phyloP scores from a whole-genome alignment of 1,140 invertebrate species.

The Diorhabda carinulata region DNA sequence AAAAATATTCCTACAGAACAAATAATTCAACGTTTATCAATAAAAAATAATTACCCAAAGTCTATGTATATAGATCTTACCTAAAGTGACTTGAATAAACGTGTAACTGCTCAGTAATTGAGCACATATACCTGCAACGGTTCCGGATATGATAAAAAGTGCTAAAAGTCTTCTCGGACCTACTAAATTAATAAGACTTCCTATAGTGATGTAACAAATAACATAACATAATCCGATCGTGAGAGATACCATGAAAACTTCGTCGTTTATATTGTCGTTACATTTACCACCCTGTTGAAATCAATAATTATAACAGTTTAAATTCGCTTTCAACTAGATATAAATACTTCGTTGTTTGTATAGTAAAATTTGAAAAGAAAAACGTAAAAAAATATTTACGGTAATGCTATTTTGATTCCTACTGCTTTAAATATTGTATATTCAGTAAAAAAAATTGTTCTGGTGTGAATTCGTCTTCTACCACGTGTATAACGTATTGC shows the following conservation, averaged over 20 bases:
- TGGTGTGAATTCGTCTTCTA: no score
- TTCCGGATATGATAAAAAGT: conserved; percentile 21
- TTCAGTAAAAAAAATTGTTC: no score
- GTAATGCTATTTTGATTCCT: no score
- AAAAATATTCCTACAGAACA: conserved; percentile 34
- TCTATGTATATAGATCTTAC: conserved; percentile 5
- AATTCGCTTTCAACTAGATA: no score
- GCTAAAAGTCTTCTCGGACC: conserved; percentile 46
- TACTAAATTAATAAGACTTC: conserved; percentile 51
- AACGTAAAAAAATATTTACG: no score
- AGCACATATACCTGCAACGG: conserved; percentile 30
- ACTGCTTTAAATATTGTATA: no score
- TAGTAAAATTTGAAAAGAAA: no score
- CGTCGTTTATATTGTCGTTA: conserved; percentile 39
- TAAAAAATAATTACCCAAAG: not conserved
- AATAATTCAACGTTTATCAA: not conserved
- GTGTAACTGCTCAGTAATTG: conserved; percentile 21
- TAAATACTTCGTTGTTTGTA: no score
- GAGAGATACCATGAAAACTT: conserved; percentile 52
- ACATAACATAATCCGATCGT: conserved; percentile 50
- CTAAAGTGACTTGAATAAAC: conserved; percentile 15
- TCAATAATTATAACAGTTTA: no score
- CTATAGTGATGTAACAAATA: conserved; percentile 50
- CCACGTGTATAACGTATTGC: no score
- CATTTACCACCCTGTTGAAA: conserved; percentile 15